Conservation (phyloP, 2,888 invertebrate genomes). For the Liodrosophila aerea region DNA sequence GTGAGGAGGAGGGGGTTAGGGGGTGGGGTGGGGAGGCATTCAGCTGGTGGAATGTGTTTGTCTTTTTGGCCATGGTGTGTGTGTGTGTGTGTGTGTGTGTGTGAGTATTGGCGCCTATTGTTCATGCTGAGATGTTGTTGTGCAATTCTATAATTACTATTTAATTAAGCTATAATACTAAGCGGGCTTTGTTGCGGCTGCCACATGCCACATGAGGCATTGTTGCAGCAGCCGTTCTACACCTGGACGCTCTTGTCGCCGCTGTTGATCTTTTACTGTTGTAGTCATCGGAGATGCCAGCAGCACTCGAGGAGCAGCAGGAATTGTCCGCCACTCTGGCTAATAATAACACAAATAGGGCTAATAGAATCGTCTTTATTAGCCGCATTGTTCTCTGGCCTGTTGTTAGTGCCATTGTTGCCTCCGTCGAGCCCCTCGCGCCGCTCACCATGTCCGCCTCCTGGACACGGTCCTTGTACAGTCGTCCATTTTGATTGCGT, state of each 20-base stretch:
- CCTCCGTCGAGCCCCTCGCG: neutral
- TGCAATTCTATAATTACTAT: conserved; percentile 56
- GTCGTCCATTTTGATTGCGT: conserved; percentile 81
- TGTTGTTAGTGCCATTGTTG: conserved; percentile 1
- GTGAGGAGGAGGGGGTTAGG: too few species aligned
- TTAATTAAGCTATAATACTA: conserved; percentile 69
- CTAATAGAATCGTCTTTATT: conserved; percentile 66
- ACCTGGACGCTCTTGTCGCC: neutral
- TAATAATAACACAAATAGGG: conserved; percentile 50
- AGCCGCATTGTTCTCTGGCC: conserved; percentile 40
- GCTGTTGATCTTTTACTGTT: conserved; percentile 15
- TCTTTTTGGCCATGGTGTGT: conserved; percentile 24
- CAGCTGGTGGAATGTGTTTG: conserved; percentile 13
- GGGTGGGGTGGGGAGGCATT: too few species aligned
- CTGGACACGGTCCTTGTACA: conserved; percentile 79
- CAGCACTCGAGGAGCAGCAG: conserved; percentile 32
- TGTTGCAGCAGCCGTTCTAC: neutral
- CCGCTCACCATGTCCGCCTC: conserved; percentile 68
- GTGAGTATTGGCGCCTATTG: conserved; percentile 3
- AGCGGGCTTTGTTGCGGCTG: conserved; percentile 32
- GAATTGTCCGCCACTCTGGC: too few species aligned
- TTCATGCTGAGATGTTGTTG: conserved; percentile 23
- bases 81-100: conserved; percentile 15
- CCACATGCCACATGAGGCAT: neutral
- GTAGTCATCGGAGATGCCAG: neutral